Percentiles rank a stretch among this genome's conserved stretches.
These are phyloP conservation scores for Pseudorhombus dupliciocellatus DNA, from an alignment of 2,113 vertebrate genomes.

Conservation along the genomic window DNA sequence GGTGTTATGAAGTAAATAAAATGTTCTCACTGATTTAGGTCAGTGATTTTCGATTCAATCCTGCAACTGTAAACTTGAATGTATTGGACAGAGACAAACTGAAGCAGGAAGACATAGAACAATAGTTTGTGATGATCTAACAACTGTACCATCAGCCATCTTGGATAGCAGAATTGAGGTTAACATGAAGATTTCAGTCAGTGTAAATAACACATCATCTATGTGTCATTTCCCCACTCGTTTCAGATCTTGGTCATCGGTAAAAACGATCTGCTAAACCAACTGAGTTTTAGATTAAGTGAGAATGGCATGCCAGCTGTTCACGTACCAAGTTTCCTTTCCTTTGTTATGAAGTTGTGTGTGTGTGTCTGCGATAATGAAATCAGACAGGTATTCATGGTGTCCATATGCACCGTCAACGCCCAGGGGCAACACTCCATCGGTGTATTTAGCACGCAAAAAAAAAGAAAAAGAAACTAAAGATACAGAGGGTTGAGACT, in stretches of 20 bases:
- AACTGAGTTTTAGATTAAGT: conserved; percentile 43
- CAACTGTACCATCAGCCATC: neutral
- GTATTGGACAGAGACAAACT: conserved; percentile 6
- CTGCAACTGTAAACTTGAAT: conserved; percentile 2
- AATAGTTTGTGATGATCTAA: neutral
- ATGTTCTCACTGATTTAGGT: neutral
- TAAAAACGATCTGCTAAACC: conserved; percentile 39
- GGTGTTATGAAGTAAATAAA: neutral
- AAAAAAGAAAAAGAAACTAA: conserved; percentile 20
- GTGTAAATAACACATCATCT: neutral
- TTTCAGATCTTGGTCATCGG: conserved; percentile 14
- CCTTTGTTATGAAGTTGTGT: conserved; percentile 46
- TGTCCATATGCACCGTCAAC: conserved; percentile 66
- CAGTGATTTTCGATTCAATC: neutral
- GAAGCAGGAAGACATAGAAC: conserved; percentile 12
- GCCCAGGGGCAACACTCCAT: conserved; percentile 59
- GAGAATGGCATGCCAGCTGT: conserved; percentile 60
- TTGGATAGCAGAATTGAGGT: neutral
- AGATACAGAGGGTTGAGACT: conserved; percentile 54
- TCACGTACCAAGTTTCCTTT: conserved; percentile 43
- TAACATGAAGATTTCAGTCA: no score
- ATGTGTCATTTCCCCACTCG: neutral
- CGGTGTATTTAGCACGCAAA: conserved; percentile 56
- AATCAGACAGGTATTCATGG: conserved; percentile 67
- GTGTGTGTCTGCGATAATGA: conserved; percentile 50